These are phyloP conservation scores for Acanthacorydalis orientalis DNA, from an alignment of 2,888 invertebrate genomes.

Conservation along the genomic window DNA sequence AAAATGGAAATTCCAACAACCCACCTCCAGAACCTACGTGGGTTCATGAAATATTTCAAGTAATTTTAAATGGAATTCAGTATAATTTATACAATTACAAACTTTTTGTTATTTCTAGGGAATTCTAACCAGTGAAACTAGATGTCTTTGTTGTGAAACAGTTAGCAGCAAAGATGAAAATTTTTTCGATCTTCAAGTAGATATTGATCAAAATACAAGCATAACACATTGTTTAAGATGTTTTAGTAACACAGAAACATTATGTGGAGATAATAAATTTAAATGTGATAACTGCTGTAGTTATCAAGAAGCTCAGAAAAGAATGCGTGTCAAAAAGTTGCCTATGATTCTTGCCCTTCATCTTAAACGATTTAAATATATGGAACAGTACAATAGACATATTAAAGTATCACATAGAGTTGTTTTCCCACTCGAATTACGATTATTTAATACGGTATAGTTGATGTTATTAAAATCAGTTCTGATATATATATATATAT, in stretches of 20 bases:
- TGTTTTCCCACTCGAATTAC: conserved; percentile 92
- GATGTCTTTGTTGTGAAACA: conserved; percentile 98
- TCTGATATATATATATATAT: too few relatives aligned
- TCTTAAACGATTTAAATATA: conserved; percentile 92
- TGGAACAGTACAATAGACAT: conserved; percentile 96
- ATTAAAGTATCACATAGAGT: conserved; percentile 99
- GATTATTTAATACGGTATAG: conserved; percentile 90
- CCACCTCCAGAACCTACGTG: conserved; percentile 78
- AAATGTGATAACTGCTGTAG: conserved; percentile 99
- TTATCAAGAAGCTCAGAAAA: conserved; percentile 97
- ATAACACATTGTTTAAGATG: conserved; percentile 96
- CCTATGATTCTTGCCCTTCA: conserved; percentile 96
- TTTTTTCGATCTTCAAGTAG: conserved; percentile 97
- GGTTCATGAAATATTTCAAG: conserved; percentile 99
- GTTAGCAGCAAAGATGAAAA: conserved; percentile 99
- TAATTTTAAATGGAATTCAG: conserved; percentile 10
- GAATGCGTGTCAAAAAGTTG: conserved; percentile 96
- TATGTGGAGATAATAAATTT: conserved; percentile 98
- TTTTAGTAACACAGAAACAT: conserved; percentile 96
- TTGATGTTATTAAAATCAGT: too few relatives aligned
- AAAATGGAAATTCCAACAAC: conserved; percentile 36
- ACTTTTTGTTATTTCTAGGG: conserved; percentile 32
- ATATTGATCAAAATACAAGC: conserved; percentile 98
- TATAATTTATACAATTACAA: not conserved
- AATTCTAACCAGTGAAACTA: conserved; percentile 95